Conservation (phyloP, 2,797 vertebrate species). For the Enteromius radiatus region DNA sequence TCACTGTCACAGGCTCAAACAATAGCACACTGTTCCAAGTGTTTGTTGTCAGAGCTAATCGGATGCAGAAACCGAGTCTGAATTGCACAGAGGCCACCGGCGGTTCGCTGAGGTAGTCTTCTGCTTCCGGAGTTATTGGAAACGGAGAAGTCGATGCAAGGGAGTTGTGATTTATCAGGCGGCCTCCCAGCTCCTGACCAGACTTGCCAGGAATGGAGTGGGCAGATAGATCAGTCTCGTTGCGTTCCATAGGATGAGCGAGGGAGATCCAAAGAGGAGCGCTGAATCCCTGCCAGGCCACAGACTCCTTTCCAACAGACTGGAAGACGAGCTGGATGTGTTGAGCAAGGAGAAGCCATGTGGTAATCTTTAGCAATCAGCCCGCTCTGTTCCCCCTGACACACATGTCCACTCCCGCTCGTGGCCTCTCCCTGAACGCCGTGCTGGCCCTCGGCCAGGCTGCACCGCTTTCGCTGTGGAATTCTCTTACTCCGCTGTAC, state of each 20-base stretch:
- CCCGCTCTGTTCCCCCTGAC: slow-evolving; percentile 47
- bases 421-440: slow-evolving; percentile 56
- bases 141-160: slow-evolving; percentile 58
- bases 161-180: slow-evolving; percentile 71
- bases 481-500: slow-evolving; percentile 67
- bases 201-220: slow-evolving; percentile 62
- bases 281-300: slow-evolving; percentile 81
- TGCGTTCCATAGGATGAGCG: slow-evolving; percentile 67
- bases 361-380: slow-evolving; percentile 80
- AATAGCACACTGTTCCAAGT: slow-evolving; percentile 68
- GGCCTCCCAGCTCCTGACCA: slow-evolving; percentile 68
- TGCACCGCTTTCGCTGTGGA: slow-evolving; percentile 66
- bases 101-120: slow-evolving; percentile 49
- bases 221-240: slow-evolving; percentile 60
- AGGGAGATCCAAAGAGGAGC: slow-evolving; percentile 72
- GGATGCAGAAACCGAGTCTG: slow-evolving; percentile 67
- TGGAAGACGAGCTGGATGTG: slow-evolving; percentile 72
- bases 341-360: slow-evolving; percentile 73
- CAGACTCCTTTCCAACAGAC: slow-evolving; percentile 82
- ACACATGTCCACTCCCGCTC: slow-evolving; percentile 55
- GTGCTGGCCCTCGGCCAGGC: slow-evolving; percentile 56
- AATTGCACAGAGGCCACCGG: slow-evolving; percentile 57
- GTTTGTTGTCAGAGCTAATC: slow-evolving; percentile 70
- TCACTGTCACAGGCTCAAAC: slow-evolving; percentile 61
- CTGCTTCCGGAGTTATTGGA: slow-evolving; percentile 68